Evolutionary conservation across 2,797 vertebrate species (phyloP), one percentile per base, ranked within the genome.

Genomic region (Crossoptilon crossoptilon): DNA sequence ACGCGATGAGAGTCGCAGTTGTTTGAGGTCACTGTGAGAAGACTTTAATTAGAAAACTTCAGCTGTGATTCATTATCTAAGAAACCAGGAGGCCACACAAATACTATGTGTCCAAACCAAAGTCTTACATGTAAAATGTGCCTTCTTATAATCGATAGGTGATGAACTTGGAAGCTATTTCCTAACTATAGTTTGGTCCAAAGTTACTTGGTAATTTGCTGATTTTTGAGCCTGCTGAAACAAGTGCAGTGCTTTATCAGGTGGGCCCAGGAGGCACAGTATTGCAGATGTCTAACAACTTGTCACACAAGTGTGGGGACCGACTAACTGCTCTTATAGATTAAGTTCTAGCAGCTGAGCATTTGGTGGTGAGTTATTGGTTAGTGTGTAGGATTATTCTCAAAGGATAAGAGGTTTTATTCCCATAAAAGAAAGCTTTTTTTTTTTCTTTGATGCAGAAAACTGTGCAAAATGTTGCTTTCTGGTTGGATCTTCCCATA

Each of bases 141-240:
- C 43, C 22, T 44, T 48, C 51, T n/a, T 80, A 19, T 78, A 56
- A 56, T 78, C 48, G n/a, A 41, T 66, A 19, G 15, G 3, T 49
- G 63, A 55, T 79, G 60, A 76, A 46, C 46, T 41, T 35, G 21
- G 5, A 23, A 7, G 5, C 51, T 90, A 18, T 88, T 74, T 86
- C 37, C 77, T 22, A 55, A 21, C 23, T 84, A 29, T 51, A 84
- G 15, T 78, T 78, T 87, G 55, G 17, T 66, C 67, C n/a, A 70
- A 48, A 26, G 14, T 73, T 69, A 14, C 68, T 89, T 77, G 37
- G 19, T 84, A 90, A 69, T 78, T 93, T 92, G 63, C 83, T 90
- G 33, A 51, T 94, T 91, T 84, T 68, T 76, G 89, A 90, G 88
- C 27, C 73, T 92, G 64, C 58, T 90, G 71, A 76, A 87, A 84